These are phyloP conservation scores for Chelidonichthys spinosus DNA, from an alignment of 2,797 vertebrate species.

Conservation along the genomic window DNA sequence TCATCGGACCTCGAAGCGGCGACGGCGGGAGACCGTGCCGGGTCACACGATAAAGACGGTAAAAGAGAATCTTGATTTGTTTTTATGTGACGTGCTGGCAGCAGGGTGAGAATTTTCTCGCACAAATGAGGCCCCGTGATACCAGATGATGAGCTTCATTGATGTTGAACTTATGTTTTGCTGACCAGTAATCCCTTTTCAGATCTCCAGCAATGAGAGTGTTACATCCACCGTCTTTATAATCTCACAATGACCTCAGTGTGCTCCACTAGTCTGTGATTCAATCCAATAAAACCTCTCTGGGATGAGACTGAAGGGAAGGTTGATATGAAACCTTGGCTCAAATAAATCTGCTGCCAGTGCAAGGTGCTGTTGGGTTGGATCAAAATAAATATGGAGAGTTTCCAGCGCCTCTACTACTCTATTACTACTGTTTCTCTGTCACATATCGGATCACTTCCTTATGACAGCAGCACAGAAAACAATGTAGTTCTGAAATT, in stretches of 20 bases:
- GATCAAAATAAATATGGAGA: neutral
- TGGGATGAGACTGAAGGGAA: neutral
- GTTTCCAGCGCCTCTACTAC: neutral
- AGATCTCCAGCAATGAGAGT: constrained; percentile 18
- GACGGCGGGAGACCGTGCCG: neutral
- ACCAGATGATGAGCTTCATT: constrained; percentile 48
- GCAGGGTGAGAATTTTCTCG: constrained; percentile 34
- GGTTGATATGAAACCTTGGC: neutral
- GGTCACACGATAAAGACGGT: neutral
- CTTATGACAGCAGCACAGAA: neutral
- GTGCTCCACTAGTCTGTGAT: neutral
- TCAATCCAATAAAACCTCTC: neutral
- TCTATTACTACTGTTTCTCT: neutral
- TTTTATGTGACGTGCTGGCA: neutral
- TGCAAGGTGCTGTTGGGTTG: neutral
- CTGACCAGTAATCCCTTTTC: constrained; percentile 20
- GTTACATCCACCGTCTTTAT: constrained; percentile 3
- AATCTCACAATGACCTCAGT: neutral
- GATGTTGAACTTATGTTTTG: neutral
- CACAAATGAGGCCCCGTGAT: constrained; percentile 59
- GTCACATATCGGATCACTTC: neutral
- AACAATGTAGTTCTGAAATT: neutral
- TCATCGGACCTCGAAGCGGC: constrained; percentile 25
- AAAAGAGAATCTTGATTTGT: neutral
- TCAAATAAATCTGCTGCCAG: neutral